Base-by-base conservation (phyloP, 2,113 vertebrate species). In the Eulemur rufifrons region DNA sequence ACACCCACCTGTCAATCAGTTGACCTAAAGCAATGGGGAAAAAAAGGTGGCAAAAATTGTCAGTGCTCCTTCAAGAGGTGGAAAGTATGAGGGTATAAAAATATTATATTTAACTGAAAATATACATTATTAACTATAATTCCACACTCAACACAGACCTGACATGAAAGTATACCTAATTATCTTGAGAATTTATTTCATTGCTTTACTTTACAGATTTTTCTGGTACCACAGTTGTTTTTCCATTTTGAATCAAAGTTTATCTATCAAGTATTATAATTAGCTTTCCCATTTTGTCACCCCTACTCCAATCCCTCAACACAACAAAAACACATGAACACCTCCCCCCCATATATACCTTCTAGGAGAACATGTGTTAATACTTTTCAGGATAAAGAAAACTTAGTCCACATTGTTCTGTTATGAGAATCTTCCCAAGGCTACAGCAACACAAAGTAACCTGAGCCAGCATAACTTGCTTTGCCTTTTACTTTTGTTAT, bases 241-340 rank as follows among this genome's bases (percentile, higher is more conserved):
- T 52, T 92, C 47, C 37, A 13, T 89, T 95, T 93, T 92, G 66
- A 86, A 73, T 82, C 8, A 47, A 93, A 95, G 86, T 83, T 88
- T 86, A 63, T 89, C 77, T 56, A 54, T 74, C 63, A 95, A 84
- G 42, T 54, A 50, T 50, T 50, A 52, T 61, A 88, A 73, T 85
- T 32, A 74, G 8, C 6, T 5, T 69, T 74, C 73, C 39, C 5
- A 20, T 42, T 94, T 92, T 89, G 63, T 73, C 25, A 84, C 9
- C 18, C 21, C 42, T 76, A 37, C 21, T 37, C 37, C 37, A 37
- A 37, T 37, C 39, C 42, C 4, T 11, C 89, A 92, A 76, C 17
- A 56, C 14, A 69, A 50, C 32, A 80, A 89, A 39, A 39, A 39
- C 39, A 39, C 39, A 39, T 39, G 39, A 39, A 39, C 39, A 39